phyloP scores from a whole-genome alignment of 2,113 vertebrate species.

The Holacanthus passer region DNA sequence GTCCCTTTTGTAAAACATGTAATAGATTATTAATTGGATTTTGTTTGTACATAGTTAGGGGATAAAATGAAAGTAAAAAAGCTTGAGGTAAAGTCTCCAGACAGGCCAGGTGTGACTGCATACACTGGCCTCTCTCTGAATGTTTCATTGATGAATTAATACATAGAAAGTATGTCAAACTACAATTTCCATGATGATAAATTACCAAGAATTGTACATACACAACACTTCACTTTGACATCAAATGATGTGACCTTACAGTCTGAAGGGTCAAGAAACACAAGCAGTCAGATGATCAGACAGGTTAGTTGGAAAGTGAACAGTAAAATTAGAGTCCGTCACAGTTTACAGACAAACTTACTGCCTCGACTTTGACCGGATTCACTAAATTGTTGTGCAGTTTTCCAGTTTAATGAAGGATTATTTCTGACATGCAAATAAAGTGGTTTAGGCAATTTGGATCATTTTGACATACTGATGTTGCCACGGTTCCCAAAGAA shows the following conservation, averaged over 20 bases:
- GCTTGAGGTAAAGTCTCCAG: background rate
- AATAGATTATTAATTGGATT: slow-evolving; percentile 8
- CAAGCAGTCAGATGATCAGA: background rate
- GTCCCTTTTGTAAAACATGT: slow-evolving; percentile 29
- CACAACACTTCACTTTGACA: background rate
- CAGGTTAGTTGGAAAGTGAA: background rate
- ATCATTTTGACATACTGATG: background rate
- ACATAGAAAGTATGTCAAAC: background rate
- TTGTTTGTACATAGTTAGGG: slow-evolving; percentile 44
- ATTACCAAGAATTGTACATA: slow-evolving; percentile 2
- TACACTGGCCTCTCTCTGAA: slow-evolving; percentile 25
- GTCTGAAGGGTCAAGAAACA: background rate
- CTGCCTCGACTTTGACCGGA: background rate
- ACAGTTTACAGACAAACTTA: background rate
- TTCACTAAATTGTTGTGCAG: background rate
- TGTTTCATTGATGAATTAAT: slow-evolving; percentile 26
- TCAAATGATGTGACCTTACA: background rate
- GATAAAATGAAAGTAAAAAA: background rate
- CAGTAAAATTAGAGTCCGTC: background rate
- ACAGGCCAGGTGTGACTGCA: slow-evolving; percentile 17
- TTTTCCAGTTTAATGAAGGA: background rate
- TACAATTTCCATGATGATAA: background rate
- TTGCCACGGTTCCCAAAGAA: too few relatives aligned
- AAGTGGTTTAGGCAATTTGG: background rate
- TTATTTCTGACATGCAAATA: background rate